These are phyloP conservation scores for Tenebrio molitor DNA, from an alignment of 1,140 invertebrate species.

Conservation along the genomic window DNA sequence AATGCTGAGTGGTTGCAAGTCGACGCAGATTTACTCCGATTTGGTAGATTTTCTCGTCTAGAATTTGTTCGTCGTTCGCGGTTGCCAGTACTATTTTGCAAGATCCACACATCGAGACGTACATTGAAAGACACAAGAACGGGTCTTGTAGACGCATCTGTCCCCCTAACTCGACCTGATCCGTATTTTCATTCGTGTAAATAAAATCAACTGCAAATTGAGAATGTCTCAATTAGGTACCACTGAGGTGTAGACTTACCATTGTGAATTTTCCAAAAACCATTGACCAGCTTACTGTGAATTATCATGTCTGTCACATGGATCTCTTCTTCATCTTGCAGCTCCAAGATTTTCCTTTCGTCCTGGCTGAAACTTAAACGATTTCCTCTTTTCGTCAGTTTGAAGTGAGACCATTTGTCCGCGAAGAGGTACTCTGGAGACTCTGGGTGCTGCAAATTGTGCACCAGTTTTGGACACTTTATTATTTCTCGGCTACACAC, in stretches of 20 bases:
- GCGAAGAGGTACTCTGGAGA: not conserved
- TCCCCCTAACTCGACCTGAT: not conserved
- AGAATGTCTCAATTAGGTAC: not conserved
- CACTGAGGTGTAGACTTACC: slow-evolving; percentile 15
- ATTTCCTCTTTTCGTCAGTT: not conserved
- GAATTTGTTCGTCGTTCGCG: too few relatives aligned
- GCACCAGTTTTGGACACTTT: too few relatives aligned
- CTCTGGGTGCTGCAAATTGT: not conserved
- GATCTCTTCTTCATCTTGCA: slow-evolving; percentile 3
- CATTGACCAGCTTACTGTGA: slow-evolving; percentile 15
- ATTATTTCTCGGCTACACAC: too few relatives aligned
- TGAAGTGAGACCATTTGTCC: slow-evolving; percentile 19
- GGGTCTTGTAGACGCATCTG: not conserved
- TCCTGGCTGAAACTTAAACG: not conserved
- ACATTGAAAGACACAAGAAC: slow-evolving; percentile 28
- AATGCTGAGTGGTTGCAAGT: not conserved
- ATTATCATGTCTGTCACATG: slow-evolving; percentile 28
- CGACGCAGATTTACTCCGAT: too few relatives aligned
- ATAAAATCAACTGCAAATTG: slow-evolving; percentile 11
- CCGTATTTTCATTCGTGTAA: not conserved
- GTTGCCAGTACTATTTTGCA: not conserved
- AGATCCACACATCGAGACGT: slow-evolving; percentile 5
- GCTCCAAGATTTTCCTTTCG: not conserved
- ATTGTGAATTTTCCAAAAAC: slow-evolving; percentile 35
- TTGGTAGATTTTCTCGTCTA: not conserved